phyloP scores from a whole-genome alignment of 2,797 vertebrate species.

The Acropternis orthonyx region DNA sequence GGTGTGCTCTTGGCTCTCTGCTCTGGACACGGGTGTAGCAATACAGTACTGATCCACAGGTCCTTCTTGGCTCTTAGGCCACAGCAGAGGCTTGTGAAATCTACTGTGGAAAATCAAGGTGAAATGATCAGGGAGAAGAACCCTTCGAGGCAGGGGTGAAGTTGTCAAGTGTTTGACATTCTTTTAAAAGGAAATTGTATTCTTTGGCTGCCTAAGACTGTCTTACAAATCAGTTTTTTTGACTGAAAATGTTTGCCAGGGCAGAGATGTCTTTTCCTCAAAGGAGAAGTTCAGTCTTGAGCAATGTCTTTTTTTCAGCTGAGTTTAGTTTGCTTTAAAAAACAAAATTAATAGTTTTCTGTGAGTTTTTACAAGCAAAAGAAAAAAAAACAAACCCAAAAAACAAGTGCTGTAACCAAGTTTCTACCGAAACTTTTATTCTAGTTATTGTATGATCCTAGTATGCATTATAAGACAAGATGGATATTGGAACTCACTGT shows the following conservation, averaged over 20 bases:
- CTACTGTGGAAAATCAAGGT: neutral
- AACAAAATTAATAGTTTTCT: neutral
- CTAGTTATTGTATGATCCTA: neutral
- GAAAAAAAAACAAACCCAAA: neutral
- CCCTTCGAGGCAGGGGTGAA: neutral
- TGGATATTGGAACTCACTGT: neutral
- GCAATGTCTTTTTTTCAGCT: neutral
- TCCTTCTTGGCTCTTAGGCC: neutral
- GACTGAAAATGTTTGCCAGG: neutral
- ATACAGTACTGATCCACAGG: too few species aligned
- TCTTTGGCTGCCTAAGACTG: neutral
- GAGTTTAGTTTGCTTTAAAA: neutral
- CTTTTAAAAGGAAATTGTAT: neutral
- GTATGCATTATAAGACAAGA: neutral
- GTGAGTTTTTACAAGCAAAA: neutral
- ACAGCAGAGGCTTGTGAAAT: neutral
- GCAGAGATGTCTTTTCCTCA: neutral
- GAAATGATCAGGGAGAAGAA: neutral
- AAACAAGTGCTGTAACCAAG: rapidly evolving
- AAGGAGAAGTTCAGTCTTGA: neutral
- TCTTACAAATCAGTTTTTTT: neutral
- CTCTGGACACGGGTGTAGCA: neutral
- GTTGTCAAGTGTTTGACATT: neutral
- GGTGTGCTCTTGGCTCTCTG: neutral
- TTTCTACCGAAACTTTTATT: neutral